Evolutionary conservation across 2,113 vertebrate genomes (phyloP).

Genomic region (Panthera tigris): DNA sequence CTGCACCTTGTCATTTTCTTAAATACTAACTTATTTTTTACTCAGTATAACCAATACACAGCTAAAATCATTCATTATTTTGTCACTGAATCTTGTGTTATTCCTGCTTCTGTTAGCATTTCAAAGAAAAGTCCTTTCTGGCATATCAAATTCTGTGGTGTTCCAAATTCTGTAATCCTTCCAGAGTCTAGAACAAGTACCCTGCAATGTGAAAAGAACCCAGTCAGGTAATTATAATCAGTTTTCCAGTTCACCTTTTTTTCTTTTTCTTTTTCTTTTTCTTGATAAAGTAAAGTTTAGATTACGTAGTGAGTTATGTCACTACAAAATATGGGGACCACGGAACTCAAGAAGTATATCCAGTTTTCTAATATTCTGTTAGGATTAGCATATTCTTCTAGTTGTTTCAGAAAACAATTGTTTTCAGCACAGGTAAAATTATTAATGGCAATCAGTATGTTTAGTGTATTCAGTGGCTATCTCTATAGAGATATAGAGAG

Average conservation of each 20-base stretch:
- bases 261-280: not conserved
- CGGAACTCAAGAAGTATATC: not conserved
- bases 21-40: not conserved
- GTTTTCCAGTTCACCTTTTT: not conserved
- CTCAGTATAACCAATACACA: not conserved
- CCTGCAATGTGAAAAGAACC: conserved; percentile 69
- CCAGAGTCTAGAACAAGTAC: conserved; percentile 83
- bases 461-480: not conserved
- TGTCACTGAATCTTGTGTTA: conserved; percentile 19
- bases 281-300: not conserved
- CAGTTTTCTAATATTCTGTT: not conserved
- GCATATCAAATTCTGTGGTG: conserved; percentile 73
- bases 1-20: not conserved
- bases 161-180: conserved; percentile 81
- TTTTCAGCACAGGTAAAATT: not conserved
- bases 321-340: not conserved
- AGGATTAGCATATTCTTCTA: not conserved
- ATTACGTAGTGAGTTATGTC: not conserved
- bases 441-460: not conserved
- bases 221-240: not conserved
- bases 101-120: conserved; percentile 76
- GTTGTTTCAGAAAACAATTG: not conserved
- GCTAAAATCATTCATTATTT: not conserved
- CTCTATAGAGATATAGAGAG: not conserved
- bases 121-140: conserved; percentile 78